Percentiles rank a stretch among this genome's conserved stretches.
Evolutionary conservation across 2,113 vertebrate species (phyloP).

Genomic region (Oryctolagus cuniculus): DNA sequence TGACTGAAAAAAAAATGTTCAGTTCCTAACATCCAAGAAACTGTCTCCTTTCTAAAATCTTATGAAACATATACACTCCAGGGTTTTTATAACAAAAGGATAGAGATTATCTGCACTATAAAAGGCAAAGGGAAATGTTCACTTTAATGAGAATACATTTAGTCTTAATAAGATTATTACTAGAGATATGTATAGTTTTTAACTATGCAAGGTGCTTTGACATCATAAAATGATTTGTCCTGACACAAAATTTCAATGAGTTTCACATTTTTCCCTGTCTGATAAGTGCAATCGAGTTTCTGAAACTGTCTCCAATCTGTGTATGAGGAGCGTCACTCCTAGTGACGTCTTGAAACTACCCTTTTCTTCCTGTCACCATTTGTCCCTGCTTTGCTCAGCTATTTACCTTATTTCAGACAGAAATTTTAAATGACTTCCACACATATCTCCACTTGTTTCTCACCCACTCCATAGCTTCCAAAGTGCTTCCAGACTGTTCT

Average conservation of each 20-base stretch:
- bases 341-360: not conserved
- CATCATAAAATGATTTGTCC: not conserved
- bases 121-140: not conserved
- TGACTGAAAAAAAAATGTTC: not conserved
- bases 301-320: not conserved
- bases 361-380: fast-evolving
- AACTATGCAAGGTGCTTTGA: not conserved
- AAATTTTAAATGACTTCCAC: not conserved
- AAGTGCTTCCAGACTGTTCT: constrained; percentile 46
- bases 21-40: not conserved
- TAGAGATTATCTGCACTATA: not conserved
- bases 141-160: not conserved
- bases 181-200: not conserved
- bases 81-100: not conserved
- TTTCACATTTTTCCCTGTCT: not conserved
- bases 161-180: not conserved
- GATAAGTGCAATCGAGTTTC: not conserved
- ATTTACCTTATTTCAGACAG: not conserved
- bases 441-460: not conserved
- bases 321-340: not conserved
- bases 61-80: not conserved
- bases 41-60: not conserved
- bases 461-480: not conserved
- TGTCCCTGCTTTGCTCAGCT: not conserved
- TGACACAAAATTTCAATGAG: not conserved